Evolutionary conservation across 23 tunicate genomes (phyloP).

Genomic region (Ascidia mentula): DNA sequence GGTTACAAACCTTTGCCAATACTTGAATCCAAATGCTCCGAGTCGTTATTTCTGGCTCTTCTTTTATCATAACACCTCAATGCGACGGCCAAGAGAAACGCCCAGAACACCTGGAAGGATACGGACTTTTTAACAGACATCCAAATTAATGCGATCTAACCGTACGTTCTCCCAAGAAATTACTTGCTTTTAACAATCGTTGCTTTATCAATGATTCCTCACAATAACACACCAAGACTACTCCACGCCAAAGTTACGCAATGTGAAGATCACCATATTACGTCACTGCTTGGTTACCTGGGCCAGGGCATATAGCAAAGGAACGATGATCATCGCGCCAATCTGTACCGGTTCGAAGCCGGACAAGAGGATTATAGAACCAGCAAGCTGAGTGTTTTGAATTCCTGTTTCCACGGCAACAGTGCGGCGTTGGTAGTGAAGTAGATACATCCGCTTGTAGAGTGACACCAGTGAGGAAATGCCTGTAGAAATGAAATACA

Average conservation of each 20-base stretch:
- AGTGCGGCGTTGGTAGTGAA: slow-evolving; percentile 39
- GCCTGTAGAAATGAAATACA: too few species aligned
- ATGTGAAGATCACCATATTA: too few species aligned
- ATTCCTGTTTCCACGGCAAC: slow-evolving; percentile 58
- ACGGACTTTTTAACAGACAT: too few species aligned
- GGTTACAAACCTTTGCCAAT: too few species aligned
- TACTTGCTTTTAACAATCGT: too few species aligned
- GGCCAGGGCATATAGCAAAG: slow-evolving; percentile 39
- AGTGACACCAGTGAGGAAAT: slow-evolving; percentile 46
- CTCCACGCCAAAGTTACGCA: too few species aligned
- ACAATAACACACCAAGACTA: too few species aligned
- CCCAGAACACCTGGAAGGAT: background rate
- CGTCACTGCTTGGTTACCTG: too few species aligned
- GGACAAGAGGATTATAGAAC: slow-evolving; percentile 24
- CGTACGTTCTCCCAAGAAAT: too few species aligned
- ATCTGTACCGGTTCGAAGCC: slow-evolving; percentile 23
- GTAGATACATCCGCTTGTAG: slow-evolving; percentile 3
- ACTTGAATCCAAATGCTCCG: background rate
- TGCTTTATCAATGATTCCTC: too few species aligned
- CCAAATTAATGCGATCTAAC: too few species aligned
- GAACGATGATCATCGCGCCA: slow-evolving; percentile 34
- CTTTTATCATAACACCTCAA: background rate
- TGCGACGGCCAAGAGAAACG: background rate
- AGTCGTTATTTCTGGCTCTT: background rate
- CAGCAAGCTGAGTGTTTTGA: slow-evolving; percentile 45